Percentiles rank a stretch among this genome's conserved stretches.
phyloP scores from a whole-genome alignment of 2,797 vertebrate species.

The Decapterus maruadsi region DNA sequence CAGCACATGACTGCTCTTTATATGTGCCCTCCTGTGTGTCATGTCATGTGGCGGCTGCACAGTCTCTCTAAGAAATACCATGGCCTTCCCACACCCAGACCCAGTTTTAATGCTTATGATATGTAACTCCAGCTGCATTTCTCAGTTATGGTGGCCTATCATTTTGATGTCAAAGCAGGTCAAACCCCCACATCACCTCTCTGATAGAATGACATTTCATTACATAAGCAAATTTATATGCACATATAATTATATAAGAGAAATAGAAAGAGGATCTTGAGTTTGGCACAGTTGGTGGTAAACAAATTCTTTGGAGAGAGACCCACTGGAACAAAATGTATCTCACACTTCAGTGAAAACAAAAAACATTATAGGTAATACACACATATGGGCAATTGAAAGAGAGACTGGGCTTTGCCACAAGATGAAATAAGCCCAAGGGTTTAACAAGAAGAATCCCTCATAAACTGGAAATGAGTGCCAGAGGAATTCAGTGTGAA shows the following conservation, averaged over 20 bases:
- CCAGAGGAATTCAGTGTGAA: slow-evolving; percentile 5
- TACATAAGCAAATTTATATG: slow-evolving; percentile 35
- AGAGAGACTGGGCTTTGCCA: background rate
- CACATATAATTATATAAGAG: slow-evolving; percentile 39
- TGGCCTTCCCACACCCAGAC: slow-evolving; percentile 44
- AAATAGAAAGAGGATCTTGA: slow-evolving; percentile 26
- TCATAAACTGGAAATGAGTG: slow-evolving; percentile 17
- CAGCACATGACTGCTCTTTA: slow-evolving; percentile 32
- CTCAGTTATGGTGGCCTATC: background rate
- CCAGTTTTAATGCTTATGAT: slow-evolving; percentile 39
- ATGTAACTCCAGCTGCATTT: slow-evolving; percentile 8
- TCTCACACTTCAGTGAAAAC: background rate
- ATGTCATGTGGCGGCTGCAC: slow-evolving; percentile 23
- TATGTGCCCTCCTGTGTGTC: slow-evolving; percentile 20
- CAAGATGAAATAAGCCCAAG: background rate
- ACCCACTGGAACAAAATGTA: background rate
- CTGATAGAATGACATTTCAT: slow-evolving; percentile 2
- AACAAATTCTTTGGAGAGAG: slow-evolving; percentile 20
- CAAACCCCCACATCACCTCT: background rate
- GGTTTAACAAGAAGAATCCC: background rate
- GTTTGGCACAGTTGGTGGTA: slow-evolving; percentile 25
- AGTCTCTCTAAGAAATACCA: slow-evolving; percentile 5
- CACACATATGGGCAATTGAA: background rate
- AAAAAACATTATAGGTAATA: background rate
- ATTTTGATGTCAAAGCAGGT: slow-evolving; percentile 11